These are phyloP conservation scores for Ericerus pela DNA, from an alignment of 1,140 invertebrate species.

Conservation along the genomic window DNA sequence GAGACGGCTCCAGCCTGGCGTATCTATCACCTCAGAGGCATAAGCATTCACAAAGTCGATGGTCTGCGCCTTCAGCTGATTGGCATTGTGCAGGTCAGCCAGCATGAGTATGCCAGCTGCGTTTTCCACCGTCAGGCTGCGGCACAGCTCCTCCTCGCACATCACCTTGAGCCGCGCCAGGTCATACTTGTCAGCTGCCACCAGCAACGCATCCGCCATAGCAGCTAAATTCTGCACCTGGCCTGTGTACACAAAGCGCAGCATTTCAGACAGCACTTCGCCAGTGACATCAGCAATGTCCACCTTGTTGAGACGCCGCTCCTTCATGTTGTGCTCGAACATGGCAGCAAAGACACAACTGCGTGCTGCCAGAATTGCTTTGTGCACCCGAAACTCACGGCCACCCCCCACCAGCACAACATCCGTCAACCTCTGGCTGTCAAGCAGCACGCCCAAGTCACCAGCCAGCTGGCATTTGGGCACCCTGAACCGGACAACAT, in stretches of 20 bases:
- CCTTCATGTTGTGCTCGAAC: slow-evolving; percentile 5
- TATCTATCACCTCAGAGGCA: neutral
- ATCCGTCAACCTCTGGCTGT: neutral
- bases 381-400: neutral
- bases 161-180: slow-evolving; percentile 2
- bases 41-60: neutral
- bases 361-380: neutral
- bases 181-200: slow-evolving; percentile 3
- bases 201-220: neutral
- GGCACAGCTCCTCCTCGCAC: slow-evolving; percentile 7
- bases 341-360: slow-evolving; percentile 3
- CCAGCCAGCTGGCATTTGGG: neutral
- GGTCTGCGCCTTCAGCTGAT: neutral
- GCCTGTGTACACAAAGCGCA: neutral
- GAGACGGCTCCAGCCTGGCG: neutral
- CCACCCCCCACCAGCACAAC: neutral
- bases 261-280: neutral
- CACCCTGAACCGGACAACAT: neutral
- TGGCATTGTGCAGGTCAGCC: neutral
- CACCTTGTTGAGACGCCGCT: neutral
- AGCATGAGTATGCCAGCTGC: neutral
- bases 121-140: neutral
- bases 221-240: neutral
- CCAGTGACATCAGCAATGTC: neutral
- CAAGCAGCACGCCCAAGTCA: neutral